These are phyloP conservation scores for Strix uralensis DNA, from an alignment of 2,113 vertebrate species.

Conservation along the genomic window DNA sequence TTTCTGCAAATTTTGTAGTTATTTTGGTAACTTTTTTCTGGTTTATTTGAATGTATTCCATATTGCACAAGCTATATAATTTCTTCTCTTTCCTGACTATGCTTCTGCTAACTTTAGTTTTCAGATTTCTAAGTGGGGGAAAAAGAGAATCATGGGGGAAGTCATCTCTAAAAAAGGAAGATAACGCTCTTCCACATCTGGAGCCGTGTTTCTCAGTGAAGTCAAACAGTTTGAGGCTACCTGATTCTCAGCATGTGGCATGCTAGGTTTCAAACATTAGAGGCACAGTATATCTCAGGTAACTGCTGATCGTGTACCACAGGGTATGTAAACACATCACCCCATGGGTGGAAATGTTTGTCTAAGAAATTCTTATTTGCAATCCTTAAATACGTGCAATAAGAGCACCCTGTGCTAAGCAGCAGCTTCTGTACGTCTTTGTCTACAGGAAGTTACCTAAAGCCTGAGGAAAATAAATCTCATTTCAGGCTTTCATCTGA, in stretches of 20 bases:
- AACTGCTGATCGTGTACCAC: background rate
- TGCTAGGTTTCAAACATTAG: background rate
- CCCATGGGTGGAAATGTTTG: constrained; percentile 32
- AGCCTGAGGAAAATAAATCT: constrained; percentile 16
- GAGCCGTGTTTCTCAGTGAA: background rate
- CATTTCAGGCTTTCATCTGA: background rate
- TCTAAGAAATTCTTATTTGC: background rate
- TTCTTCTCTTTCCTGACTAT: background rate
- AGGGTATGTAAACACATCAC: constrained; percentile 27
- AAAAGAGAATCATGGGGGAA: background rate
- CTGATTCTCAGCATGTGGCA: background rate
- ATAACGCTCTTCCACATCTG: background rate
- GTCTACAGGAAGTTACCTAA: background rate
- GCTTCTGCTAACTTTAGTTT: background rate
- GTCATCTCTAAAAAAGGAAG: background rate
- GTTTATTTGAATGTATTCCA: background rate
- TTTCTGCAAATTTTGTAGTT: background rate
- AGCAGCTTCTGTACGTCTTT: background rate
- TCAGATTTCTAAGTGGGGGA: background rate
- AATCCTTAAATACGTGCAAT: background rate
- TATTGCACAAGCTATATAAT: background rate
- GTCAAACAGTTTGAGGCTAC: constrained; percentile 6
- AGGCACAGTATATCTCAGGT: background rate
- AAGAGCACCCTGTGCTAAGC: background rate
- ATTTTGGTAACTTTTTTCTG: background rate